These are phyloP conservation scores for Cerastis rubricosa DNA, from an alignment of 2,888 invertebrate species.

Conservation along the genomic window DNA sequence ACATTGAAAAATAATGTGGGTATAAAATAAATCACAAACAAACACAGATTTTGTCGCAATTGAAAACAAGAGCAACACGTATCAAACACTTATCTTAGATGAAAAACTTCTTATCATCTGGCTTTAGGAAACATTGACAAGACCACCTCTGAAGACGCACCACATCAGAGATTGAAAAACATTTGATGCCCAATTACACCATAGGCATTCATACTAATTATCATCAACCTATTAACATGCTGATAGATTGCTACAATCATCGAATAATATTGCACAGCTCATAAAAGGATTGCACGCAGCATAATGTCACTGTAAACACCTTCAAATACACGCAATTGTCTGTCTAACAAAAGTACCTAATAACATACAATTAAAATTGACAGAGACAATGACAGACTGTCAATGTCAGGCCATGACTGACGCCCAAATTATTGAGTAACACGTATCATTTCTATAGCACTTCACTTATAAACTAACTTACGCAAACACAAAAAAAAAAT, in stretches of 20 bases:
- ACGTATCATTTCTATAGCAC: not conserved
- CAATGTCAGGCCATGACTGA: slow-evolving; percentile 11
- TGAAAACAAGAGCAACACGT: not conserved
- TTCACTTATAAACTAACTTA: slow-evolving; percentile 3
- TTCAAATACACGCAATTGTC: not conserved
- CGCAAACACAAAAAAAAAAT: slow-evolving; percentile 12
- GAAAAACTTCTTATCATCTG: not conserved
- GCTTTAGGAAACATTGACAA: not conserved
- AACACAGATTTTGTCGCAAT: not conserved
- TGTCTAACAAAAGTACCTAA: slow-evolving; percentile 16
- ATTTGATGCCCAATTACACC: not conserved
- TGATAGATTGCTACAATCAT: not conserved
- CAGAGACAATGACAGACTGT: slow-evolving; percentile 36
- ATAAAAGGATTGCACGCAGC: not conserved
- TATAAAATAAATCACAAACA: not conserved
- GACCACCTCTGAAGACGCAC: not conserved
- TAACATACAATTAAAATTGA: slow-evolving; percentile 37
- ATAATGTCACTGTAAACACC: slow-evolving; percentile 11
- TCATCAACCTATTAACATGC: not conserved
- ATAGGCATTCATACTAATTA: not conserved
- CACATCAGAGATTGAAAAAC: not conserved
- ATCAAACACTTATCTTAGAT: not conserved
- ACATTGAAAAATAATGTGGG: not conserved
- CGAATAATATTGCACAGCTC: not conserved
- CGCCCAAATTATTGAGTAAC: slow-evolving; percentile 39